Conservation (phyloP, 1,140 invertebrate genomes). For the Laodelphax striatellus region DNA sequence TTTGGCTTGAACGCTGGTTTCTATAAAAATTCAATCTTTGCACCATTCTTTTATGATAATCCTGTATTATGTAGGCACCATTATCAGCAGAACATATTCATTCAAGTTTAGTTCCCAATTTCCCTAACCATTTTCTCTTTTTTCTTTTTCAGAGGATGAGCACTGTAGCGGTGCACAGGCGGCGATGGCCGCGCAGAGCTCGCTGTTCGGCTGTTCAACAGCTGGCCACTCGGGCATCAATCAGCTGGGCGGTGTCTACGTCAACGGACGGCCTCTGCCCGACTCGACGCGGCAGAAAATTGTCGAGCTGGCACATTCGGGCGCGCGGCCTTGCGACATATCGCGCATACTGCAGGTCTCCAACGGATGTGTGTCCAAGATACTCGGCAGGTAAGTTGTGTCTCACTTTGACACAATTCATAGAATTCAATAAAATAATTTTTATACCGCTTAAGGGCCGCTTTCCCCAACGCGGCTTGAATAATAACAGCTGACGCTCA, state of each 20-base stretch:
- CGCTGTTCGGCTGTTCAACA: conserved; percentile 60
- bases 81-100: no score
- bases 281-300: conserved; percentile 96
- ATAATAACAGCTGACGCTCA: no score
- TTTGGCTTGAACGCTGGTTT: no score
- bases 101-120: no score
- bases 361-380: conserved; percentile 92
- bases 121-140: background rate
- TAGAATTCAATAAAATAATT: no score
- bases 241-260: conserved; percentile 95
- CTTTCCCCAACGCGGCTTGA: no score
- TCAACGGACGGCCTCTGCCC: conserved; percentile 92
- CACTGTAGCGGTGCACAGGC: conserved; percentile 19
- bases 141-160: background rate
- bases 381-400: conserved; percentile 72
- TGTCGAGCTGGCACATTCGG: conserved; percentile 92
- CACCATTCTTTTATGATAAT: no score
- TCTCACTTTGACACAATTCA: no score
- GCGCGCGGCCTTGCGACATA: conserved; percentile 95
- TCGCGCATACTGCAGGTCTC: conserved; percentile 92
- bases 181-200: conserved; percentile 25
- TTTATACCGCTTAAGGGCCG: no score
- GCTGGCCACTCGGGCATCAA: conserved; percentile 94
- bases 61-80: no score
- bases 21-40: no score